phyloP scores from a whole-genome alignment of 2,797 vertebrate species.

The Platyrinchus mystaceus region DNA sequence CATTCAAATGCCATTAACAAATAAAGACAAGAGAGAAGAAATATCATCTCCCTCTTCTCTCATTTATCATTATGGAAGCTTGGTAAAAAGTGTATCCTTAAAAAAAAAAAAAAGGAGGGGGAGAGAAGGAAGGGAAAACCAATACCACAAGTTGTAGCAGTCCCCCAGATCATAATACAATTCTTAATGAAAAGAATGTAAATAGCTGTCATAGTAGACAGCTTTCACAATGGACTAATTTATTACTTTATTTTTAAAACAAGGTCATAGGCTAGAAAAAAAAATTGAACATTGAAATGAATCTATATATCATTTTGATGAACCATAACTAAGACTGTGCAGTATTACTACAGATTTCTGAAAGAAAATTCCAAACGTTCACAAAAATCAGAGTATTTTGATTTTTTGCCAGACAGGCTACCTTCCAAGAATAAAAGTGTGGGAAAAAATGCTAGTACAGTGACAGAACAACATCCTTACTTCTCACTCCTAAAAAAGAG shows the following conservation, averaged over 20 bases:
- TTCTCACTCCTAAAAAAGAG: slow-evolving; percentile 38
- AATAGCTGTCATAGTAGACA: not conserved
- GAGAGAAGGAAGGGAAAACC: not conserved
- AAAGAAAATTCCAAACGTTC: slow-evolving; percentile 47
- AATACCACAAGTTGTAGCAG: not conserved
- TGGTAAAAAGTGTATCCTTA: not conserved
- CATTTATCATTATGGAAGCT: not conserved
- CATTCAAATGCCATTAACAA: not conserved
- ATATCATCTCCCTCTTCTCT: not conserved
- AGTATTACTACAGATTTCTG: slow-evolving; percentile 11
- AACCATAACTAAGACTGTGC: not conserved
- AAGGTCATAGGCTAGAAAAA: not conserved
- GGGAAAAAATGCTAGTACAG: slow-evolving; percentile 37
- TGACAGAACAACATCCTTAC: slow-evolving; percentile 27
- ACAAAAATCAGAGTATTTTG: slow-evolving; percentile 51
- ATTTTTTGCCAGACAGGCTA: slow-evolving; percentile 61
- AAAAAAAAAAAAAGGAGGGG: not conserved
- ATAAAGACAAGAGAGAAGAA: slow-evolving; percentile 2
- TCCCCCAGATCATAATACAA: not conserved
- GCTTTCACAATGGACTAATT: not conserved
- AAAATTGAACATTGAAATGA: not conserved
- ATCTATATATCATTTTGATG: slow-evolving; percentile 5
- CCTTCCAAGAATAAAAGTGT: slow-evolving; percentile 64
- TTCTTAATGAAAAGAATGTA: not conserved
- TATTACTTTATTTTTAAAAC: slow-evolving; percentile 14